Percentiles rank a stretch among this genome's conserved stretches.
phyloP scores from a whole-genome alignment of 2,797 vertebrate species.

The Cynopterus sphinx region DNA sequence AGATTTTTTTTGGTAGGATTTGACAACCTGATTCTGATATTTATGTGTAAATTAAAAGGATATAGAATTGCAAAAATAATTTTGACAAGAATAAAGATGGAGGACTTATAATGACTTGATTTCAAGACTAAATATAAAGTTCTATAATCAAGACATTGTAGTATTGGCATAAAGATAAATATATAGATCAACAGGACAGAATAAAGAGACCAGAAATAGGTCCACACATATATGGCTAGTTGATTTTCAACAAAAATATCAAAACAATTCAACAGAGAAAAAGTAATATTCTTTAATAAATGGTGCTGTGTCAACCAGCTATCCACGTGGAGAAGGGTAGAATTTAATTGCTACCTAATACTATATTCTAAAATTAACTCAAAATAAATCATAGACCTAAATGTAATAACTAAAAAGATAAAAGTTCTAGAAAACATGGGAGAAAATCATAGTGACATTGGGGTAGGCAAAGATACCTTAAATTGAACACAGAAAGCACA shows the following conservation, averaged over 20 bases:
- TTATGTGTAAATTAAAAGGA: neutral
- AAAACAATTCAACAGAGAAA: neutral
- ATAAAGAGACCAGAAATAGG: neutral
- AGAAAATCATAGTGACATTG: neutral
- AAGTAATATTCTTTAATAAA: neutral
- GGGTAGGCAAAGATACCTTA: neutral
- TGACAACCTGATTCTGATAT: neutral
- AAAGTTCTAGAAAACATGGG: neutral
- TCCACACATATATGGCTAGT: neutral
- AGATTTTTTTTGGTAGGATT: neutral
- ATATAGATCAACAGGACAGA: neutral
- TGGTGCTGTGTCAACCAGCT: neutral
- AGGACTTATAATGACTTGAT: neutral
- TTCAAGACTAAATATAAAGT: constrained; percentile 18
- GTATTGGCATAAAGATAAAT: neutral
- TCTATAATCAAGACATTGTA: neutral
- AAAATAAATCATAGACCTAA: neutral
- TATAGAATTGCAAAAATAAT: neutral
- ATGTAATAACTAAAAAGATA: constrained; percentile 7
- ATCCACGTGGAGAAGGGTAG: neutral
- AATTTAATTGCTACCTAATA: neutral
- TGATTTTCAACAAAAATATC: neutral
- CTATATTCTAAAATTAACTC: constrained; percentile 7
- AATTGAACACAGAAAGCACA: neutral
- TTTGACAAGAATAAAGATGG: neutral